Base-by-base conservation (phyloP, 2,888 invertebrate species). In the Sinodicranocentrus sp. region DNA sequence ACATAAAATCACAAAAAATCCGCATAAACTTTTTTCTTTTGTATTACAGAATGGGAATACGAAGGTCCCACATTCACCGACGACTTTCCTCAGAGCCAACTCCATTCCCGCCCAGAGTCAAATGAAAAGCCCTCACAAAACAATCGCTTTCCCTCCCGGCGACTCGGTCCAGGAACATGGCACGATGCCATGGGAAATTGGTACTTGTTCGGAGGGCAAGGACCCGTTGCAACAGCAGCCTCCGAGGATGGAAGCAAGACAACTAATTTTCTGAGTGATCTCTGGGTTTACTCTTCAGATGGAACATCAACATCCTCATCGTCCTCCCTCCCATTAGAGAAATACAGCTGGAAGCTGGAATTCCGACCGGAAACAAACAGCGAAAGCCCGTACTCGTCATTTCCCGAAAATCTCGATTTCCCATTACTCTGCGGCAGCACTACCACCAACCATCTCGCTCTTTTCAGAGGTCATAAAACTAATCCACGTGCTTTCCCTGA, bases 151-250 rank as follows among this genome's bases (percentile, higher is more conserved):
- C 87, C 82, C 23, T 83, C 86, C 8, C 76, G 59, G 26, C 68
- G 87, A 57, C 33, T 86, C 0, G 85, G 83, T 39, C 88, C 88
- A 23, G 87, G 84, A 13, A 85, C 84, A 52, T 88, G 88, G 88
- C 86, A 78, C 10, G 82, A 79, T 33, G 72, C 84, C 78, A 75
- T 54, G 19, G 84, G 85, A 23, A 83, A 85, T 72, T 89, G 88
- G 89, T 89, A 87, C 87, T 63, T 89, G 25, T 89, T 89, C 67
- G 89, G 89, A 39, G 89, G 89, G 10, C 86, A 86, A 71, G 82
- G 80, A 10, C 84, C 78, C 57, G 48, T 77, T 2, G 48, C 70
- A 13, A 5, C 28, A 2, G 28, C 19, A 17, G 1, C 23, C 19
- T 54, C 61, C 44, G 17, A 43, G 0, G 61, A 75, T 5, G n/a